Conservation (phyloP, 2,888 invertebrate species). For the Eupithecia insigniata region DNA sequence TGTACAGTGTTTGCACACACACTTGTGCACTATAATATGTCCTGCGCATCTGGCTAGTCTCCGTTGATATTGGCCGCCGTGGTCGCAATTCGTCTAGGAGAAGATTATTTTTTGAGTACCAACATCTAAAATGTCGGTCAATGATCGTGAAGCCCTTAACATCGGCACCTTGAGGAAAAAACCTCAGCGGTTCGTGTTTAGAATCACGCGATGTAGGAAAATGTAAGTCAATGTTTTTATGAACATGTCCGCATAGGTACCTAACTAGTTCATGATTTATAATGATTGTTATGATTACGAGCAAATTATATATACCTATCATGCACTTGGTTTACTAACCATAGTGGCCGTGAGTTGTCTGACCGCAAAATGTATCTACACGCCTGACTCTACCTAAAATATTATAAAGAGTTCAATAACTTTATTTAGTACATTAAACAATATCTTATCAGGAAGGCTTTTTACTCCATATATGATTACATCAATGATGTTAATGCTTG, state of each 20-base stretch:
- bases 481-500: too few species aligned
- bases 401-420: too few species aligned
- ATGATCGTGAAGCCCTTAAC: constrained; percentile 22
- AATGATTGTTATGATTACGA: constrained; percentile 11
- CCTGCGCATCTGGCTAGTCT: too few species aligned
- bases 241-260: constrained; percentile 26
- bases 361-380: not conserved
- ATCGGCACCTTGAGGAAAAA: constrained; percentile 28
- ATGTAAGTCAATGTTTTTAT: constrained; percentile 36
- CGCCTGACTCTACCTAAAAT: too few species aligned
- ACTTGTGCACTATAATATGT: too few species aligned
- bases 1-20: too few species aligned
- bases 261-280: constrained; percentile 29
- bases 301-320: constrained; percentile 8
- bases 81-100: too few species aligned
- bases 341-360: constrained; percentile 11
- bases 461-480: too few species aligned
- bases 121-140: constrained; percentile 9
- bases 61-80: too few species aligned
- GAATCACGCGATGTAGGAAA: constrained; percentile 36
- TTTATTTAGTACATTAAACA: too few species aligned
- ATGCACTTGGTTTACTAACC: constrained; percentile 4
- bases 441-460: too few species aligned
- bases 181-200: constrained; percentile 27
- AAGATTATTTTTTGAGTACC: too few species aligned